These are phyloP conservation scores for Caenorhabditis briggsae DNA, from an alignment of 1,140 invertebrate species.

Conservation along the genomic window DNA sequence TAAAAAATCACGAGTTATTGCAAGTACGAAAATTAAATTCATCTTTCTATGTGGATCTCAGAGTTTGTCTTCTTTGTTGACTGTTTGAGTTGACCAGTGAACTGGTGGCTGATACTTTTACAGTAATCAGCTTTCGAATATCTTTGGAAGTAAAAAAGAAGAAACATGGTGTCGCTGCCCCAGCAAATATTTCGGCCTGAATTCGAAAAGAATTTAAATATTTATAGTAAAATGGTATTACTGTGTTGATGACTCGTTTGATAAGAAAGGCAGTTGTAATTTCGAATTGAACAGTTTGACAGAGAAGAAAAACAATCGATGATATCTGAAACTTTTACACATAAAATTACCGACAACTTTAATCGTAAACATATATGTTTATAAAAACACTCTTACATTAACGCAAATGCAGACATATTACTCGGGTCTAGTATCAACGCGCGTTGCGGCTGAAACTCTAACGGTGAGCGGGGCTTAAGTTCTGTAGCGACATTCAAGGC, in stretches of 20 bases:
- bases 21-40: no score
- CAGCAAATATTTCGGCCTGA: conserved; percentile 23
- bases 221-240: neutral
- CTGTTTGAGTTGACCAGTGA: neutral
- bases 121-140: neutral
- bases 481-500: no score
- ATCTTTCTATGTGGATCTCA: neutral
- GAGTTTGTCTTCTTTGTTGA: neutral
- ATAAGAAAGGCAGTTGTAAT: neutral
- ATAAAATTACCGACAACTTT: neutral
- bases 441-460: no score
- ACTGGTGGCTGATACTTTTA: conserved; percentile 9
- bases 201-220: neutral
- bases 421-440: no score
- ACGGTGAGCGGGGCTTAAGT: no score
- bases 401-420: no score
- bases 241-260: conserved; percentile 20
- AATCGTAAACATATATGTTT: no score
- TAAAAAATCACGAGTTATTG: no score
- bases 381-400: no score
- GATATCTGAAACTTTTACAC: neutral
- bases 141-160: conserved; percentile 19
- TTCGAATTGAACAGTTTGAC: neutral
- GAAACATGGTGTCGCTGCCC: conserved; percentile 11
- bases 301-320: neutral